These are phyloP conservation scores for Cryptocephalus primarius DNA, from an alignment of 2,888 invertebrate species.

Conservation along the genomic window DNA sequence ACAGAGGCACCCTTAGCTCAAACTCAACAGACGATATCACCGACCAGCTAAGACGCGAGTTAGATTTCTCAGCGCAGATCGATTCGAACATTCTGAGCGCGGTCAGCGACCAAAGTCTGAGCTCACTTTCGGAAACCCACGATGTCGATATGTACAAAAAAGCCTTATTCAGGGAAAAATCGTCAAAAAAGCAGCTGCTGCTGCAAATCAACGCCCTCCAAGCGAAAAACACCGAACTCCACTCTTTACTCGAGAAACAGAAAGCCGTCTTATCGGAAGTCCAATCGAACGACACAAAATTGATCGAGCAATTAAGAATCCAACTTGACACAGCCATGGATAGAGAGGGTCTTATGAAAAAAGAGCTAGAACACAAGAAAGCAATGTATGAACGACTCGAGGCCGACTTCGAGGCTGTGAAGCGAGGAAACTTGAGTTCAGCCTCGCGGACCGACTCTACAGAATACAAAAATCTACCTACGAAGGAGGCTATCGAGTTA, in stretches of 20 bases:
- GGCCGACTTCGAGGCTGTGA: conserved; percentile 23
- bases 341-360: conserved; percentile 52
- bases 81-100: conserved; percentile 49
- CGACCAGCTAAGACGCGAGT: conserved; percentile 45
- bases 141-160: conserved; percentile 34
- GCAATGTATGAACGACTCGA: conserved; percentile 32
- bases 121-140: conserved; percentile 20
- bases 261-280: conserved; percentile 44
- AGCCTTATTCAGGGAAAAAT: conserved; percentile 12
- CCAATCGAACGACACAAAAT: conserved; percentile 54
- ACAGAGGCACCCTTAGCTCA: conserved; percentile 22
- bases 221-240: conserved; percentile 26
- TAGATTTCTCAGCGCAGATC: conserved; percentile 48
- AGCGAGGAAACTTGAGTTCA: conserved; percentile 8
- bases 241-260: conserved; percentile 47
- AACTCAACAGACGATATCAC: conserved; percentile 44
- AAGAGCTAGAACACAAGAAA: conserved; percentile 45
- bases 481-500: conserved; percentile 19
- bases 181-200: conserved; percentile 16
- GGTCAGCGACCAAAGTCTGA: conserved; percentile 35
- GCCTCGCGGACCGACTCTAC: conserved; percentile 24
- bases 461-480: conserved; percentile 28
- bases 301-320: conserved; percentile 53
- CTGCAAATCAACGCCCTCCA: conserved; percentile 17
- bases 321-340: conserved; percentile 54